Base-by-base conservation (phyloP, 2,113 vertebrate species). In the Collichthys lucidus region DNA sequence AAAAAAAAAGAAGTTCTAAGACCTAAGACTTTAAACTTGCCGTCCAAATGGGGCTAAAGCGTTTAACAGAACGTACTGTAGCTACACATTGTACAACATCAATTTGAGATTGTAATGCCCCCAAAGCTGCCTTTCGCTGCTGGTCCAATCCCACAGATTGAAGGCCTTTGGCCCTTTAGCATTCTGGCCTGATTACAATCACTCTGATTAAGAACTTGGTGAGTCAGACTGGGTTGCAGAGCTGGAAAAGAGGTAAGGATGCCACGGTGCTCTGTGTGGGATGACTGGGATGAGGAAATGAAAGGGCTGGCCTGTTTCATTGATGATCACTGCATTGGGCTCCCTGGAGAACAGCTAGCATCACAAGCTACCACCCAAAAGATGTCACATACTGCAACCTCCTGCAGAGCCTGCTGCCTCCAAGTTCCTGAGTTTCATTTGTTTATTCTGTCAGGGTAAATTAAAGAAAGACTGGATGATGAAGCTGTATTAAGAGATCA, bases 161-260 rank as follows among this genome's bases (percentile, higher is more conserved):
- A 95, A 95, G 93, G 93, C 94, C 94, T 90, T 95, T 97, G 96
- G 96, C 97, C 97, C 95, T 95, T 96, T 96, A 95, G 94, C 95
- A 96, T 96, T 95, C 96, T 97, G 97, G 97, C 97, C 97, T 97
- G 96, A 97, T 96, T 97, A 97, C 93, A 96, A 96, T 96, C 96
- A 95, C 87, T 90, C 80, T 91, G 94, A 94, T 97, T 97, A 97
- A 97, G 96, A 97, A 95, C 93, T 94, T 95, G 93, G 94, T 92
- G 94, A 94, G 95, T 97, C 96, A 96, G 96, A 96, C 94, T 96
- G 94, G 96, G 96, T 92, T 94, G 95, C 94, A 95, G 96, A 94
- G 95, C 94, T 93, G 92, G 93, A 94, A 79, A 84, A 50, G 65
- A 96, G 93, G 80, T 86, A 86, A 86, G 66, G 85, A 92, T 63